Percentiles rank a stretch among this genome's conserved stretches.
These are phyloP conservation scores for Trachymyrmex septentrionalis DNA, from an alignment of 1,140 invertebrate species.

Conservation along the genomic window DNA sequence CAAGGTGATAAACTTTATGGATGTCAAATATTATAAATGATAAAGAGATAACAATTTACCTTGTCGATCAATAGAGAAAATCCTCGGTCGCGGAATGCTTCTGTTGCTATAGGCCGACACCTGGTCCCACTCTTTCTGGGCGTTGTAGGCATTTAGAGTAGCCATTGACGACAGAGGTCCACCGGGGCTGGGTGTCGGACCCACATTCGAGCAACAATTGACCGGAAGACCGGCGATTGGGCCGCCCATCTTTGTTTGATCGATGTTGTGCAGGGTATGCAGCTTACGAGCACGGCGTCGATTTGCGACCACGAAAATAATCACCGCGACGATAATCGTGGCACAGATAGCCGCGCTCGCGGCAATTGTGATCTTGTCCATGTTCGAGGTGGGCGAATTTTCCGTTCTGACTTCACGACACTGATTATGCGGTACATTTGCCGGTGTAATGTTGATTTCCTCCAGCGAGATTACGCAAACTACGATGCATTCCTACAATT, in stretches of 20 bases:
- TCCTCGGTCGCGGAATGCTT: constrained; percentile 94
- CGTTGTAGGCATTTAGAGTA: constrained; percentile 92
- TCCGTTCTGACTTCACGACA: constrained; percentile 96
- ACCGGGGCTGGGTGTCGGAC: constrained; percentile 91
- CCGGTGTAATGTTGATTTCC: constrained; percentile 94
- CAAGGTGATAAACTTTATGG: background rate
- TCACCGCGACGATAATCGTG: constrained; percentile 95
- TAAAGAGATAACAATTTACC: constrained; percentile 70
- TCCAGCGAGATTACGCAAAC: constrained; percentile 96
- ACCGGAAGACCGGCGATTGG: constrained; percentile 90
- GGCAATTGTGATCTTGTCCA: constrained; percentile 97
- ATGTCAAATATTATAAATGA: background rate
- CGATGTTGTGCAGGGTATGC: constrained; percentile 90
- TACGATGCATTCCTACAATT: constrained; percentile 93
- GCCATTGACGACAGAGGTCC: constrained; percentile 94
- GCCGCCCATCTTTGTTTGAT: constrained; percentile 89
- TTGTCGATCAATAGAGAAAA: constrained; percentile 92
- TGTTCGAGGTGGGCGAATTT: constrained; percentile 92
- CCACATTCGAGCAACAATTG: constrained; percentile 91
- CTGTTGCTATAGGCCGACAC: constrained; percentile 96
- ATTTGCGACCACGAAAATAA: constrained; percentile 95
- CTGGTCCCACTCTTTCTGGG: constrained; percentile 97
- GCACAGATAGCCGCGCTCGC: constrained; percentile 97
- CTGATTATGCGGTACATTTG: constrained; percentile 94
- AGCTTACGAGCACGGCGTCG: constrained; percentile 91